Base-by-base conservation (phyloP, 2,888 invertebrate species). In the Drosophila colorata region DNA sequence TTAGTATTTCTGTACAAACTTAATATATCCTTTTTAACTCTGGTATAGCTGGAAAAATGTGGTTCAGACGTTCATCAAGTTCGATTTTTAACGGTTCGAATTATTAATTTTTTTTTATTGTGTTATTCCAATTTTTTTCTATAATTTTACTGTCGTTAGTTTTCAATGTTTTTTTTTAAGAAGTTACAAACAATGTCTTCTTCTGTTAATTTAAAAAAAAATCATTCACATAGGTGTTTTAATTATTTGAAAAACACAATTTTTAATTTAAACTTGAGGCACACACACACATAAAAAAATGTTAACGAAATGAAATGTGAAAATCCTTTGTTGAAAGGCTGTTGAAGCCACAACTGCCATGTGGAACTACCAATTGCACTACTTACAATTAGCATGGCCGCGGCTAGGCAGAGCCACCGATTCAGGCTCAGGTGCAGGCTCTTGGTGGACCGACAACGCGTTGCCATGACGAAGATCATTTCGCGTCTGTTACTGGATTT, bases 351-450 rank as follows among this genome's bases (percentile, higher is more conserved):
- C 40, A 41, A 11, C 1, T 38, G 23, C 4, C 52, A 40, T 18
- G 51, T 47, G 37, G 9, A 46, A 35, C 16, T 28, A 44, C 3
- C 20, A 20, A 14, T 59, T 53, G 60, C 51, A 33, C 33, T 84
- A 92, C 92, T 92, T 91, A 92, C 92, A 81, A 91, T 76, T 48
- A 92, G 80, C 78, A 91, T 78, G 44, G 83, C 68, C 74, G 86
- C 53, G 61, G 43, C 37, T 9, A 63, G 49, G 57, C 47, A 78
- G 57, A 75, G 64, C 53, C 86, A 76, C 58, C 84, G 72, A 73
- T 85, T 85, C 51, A 68, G 77, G 53, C 52, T n/a, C 23, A 46
- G 51, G 41, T 41, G 51, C 20, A 35, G 43, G 35, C 31, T 59
- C 43, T 33, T 46, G 41, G 49, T 33, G 41, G 59, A 76, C 64